phyloP scores from a whole-genome alignment of 1,140 invertebrate genomes.

The Myzus persicae region DNA sequence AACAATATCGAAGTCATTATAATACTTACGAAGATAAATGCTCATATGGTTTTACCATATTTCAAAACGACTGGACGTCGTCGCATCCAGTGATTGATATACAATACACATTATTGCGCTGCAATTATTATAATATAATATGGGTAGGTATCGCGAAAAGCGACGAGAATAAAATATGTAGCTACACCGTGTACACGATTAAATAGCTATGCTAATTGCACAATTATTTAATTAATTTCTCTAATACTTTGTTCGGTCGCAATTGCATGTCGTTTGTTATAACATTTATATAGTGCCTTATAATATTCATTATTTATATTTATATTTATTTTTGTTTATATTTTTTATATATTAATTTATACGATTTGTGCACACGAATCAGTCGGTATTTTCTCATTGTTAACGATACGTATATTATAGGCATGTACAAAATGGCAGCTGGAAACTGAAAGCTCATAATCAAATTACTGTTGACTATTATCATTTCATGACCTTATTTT shows the following conservation, averaged over 20 bases:
- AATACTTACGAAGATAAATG: conserved; percentile 30
- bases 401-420: background rate
- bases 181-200: background rate
- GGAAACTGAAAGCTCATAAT: background rate
- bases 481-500: background rate
- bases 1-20: conserved; percentile 26
- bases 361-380: background rate
- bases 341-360: background rate
- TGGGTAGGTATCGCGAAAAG: background rate
- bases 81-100: background rate
- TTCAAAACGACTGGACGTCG: background rate
- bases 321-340: too few species aligned
- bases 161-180: background rate
- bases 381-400: background rate
- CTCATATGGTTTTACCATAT: conserved; percentile 1
- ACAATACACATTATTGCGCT: background rate
- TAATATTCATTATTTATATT: too few species aligned
- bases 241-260: background rate
- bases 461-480: background rate
- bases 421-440: background rate
- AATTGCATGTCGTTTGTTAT: background rate
- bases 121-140: background rate
- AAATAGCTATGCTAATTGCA: background rate
- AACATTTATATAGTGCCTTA: background rate
- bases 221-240: background rate